Percentiles rank a stretch among this genome's conserved stretches.
These are phyloP conservation scores for Rhinophrynus dorsalis DNA, from an alignment of 2,797 vertebrate genomes.

Conservation along the genomic window DNA sequence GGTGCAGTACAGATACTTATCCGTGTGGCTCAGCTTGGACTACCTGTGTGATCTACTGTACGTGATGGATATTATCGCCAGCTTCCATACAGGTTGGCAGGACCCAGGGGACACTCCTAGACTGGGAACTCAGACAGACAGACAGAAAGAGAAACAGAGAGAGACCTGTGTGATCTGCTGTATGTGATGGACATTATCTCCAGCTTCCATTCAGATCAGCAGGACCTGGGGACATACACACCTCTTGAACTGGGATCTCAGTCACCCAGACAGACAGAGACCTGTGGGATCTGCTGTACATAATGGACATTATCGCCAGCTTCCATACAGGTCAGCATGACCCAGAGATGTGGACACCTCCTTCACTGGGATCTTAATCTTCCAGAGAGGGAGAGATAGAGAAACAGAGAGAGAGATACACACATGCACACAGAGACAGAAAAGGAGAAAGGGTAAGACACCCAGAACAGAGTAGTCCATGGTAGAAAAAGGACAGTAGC, in stretches of 20 bases:
- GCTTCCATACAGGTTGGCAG: constrained; percentile 76
- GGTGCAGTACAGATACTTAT: constrained; percentile 69
- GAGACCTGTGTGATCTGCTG: constrained; percentile 73
- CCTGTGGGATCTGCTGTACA: constrained; percentile 79
- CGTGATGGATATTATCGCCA: constrained; percentile 75
- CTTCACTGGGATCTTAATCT: no score
- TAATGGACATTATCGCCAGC: constrained; percentile 74
- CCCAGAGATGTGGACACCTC: no score
- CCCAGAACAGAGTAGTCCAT: no score
- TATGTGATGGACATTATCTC: constrained; percentile 78
- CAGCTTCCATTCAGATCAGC: constrained; percentile 78
- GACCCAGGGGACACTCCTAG: neutral
- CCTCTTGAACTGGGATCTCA: no score
- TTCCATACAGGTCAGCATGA: constrained; percentile 76
- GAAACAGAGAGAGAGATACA: no score
- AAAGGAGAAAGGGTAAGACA: no score
- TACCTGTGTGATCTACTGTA: constrained; percentile 81
- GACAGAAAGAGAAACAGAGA: no score
- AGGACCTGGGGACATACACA: neutral
- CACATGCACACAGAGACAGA: no score
- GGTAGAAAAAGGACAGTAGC: no score
- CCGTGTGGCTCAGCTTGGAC: constrained; percentile 81
- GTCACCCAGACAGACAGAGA: constrained; percentile 9
- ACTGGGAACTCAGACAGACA: no score
- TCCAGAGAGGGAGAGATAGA: no score